Base-by-base conservation (phyloP, 2,888 invertebrate species). In the Heteropelma amictum region DNA sequence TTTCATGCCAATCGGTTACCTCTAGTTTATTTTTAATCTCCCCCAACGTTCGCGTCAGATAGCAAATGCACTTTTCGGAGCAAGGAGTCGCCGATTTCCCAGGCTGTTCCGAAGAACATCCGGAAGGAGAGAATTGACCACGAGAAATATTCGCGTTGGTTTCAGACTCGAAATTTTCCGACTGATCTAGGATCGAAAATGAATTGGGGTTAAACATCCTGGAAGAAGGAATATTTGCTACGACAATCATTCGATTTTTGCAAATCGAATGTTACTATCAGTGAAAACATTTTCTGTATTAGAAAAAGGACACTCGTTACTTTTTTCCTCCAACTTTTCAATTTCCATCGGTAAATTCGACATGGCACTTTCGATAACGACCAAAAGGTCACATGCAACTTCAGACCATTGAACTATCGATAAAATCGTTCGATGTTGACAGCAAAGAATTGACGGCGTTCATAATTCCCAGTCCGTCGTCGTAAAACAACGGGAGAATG, bases 51-150 rank as follows among this genome's bases (percentile, higher is more conserved):
- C 67, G 19, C n/a, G 51, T 28, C 28, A 80, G 58, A 51, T 75
- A 77, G 38, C 80, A 80, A 53, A 33, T 56, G 42, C 80, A 80
- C 33, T 75, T 74, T 49, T 71, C 61, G 10, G 79, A 74, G 28
- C 80, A 80, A 21, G 76, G 73, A 26, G 21, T 30, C 26, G 51
- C 17, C 7, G n/a, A 8, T 8, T 8, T 53, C 10, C 28, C 35
- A 19, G 7, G 7, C 28, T 7, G 3, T 14, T 33, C 33, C 0
- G 28, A 23, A 1, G 12, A 12, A 40, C 40, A 40, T 42, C 7
- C 47, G 3, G 38, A 30, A 10, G 17, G 17, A 2, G 38, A 35
- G 33, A 51, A 64, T 12, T 10, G 53, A 26, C 28, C 45, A 1
- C 47, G 28, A 12, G 23, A 40, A 53, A 47, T 58, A 2, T 61